Percentiles rank a stretch among this genome's conserved stretches.
These are phyloP conservation scores for Synanthedon formicaeformis DNA, from an alignment of 2,888 invertebrate species.

Conservation along the genomic window DNA sequence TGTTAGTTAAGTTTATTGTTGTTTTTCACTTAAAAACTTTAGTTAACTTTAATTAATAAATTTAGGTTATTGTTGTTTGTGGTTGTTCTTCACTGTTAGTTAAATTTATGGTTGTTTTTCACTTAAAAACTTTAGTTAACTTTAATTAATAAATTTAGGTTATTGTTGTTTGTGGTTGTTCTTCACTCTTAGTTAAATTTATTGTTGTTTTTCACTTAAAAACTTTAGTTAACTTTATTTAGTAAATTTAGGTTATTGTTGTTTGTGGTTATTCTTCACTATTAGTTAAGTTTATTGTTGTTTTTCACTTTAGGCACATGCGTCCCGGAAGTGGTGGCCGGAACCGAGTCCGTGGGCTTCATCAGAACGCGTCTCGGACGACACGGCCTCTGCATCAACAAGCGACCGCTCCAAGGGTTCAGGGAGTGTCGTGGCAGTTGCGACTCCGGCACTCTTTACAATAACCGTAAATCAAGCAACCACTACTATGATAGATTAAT, in stretches of 20 bases:
- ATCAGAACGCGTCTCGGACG: conserved; percentile 48
- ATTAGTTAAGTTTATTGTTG: neutral
- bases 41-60: too few species aligned
- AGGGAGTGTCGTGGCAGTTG: conserved; percentile 80
- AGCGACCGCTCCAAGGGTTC: conserved; percentile 68
- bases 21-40: too few species aligned
- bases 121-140: too few species aligned
- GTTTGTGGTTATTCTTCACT: neutral
- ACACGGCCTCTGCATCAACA: conserved; percentile 77
- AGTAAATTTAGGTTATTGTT: neutral
- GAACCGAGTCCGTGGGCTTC: conserved; percentile 69
- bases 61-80: too few species aligned
- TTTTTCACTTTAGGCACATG: conserved; percentile 57
- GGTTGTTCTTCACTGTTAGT: too few species aligned
- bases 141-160: too few species aligned
- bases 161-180: too few species aligned
- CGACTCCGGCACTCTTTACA: conserved; percentile 76
- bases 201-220: too few species aligned
- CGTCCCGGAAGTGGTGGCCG: conserved; percentile 63
- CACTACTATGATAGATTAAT: too few species aligned
- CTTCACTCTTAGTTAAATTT: too few species aligned
- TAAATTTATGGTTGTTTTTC: too few species aligned
- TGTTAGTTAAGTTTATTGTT: too few species aligned
- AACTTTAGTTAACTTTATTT: conserved; percentile 2
- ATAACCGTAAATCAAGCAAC: conserved; percentile 57